phyloP scores from a whole-genome alignment of 2,888 invertebrate species.

The Nesidiocoris tenuis region DNA sequence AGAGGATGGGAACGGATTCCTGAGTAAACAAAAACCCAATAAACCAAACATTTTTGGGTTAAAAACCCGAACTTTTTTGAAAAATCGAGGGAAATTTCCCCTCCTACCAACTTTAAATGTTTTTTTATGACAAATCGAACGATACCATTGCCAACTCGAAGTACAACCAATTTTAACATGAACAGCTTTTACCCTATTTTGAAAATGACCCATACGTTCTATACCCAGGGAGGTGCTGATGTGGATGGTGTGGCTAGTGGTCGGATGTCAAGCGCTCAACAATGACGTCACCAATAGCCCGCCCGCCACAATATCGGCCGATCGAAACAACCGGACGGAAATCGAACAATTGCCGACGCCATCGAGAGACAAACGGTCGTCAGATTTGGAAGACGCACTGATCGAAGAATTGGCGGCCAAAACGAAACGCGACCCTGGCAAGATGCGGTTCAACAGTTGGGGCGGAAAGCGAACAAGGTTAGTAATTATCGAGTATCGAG shows the following conservation, averaged over 20 bases:
- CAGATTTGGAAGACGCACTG: conserved; percentile 34
- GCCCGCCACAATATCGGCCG: conserved; percentile 17
- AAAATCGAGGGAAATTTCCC: too few species aligned
- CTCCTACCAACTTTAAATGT: too few species aligned
- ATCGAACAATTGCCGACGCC: background rate
- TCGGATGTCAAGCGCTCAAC: conserved; percentile 35
- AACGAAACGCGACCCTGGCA: conserved; percentile 33
- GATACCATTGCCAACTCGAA: too few species aligned
- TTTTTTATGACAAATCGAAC: too few species aligned
- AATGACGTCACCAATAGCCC: conserved; percentile 18
- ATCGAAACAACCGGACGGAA: background rate
- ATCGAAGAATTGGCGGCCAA: conserved; percentile 29
- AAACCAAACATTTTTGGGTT: too few species aligned
- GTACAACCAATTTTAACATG: background rate
- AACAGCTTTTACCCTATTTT: background rate
- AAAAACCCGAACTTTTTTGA: too few species aligned
- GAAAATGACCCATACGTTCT: background rate
- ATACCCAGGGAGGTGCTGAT: conserved; percentile 41
- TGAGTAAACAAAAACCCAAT: too few species aligned
- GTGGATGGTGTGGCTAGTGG: conserved; percentile 44
- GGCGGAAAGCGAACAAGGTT: conserved; percentile 44
- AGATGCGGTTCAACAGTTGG: conserved; percentile 48
- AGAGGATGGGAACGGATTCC: too few species aligned
- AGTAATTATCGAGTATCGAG: background rate
- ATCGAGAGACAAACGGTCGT: conserved; percentile 28